Percentiles rank a stretch among this genome's conserved stretches.
phyloP scores from a whole-genome alignment of 2,797 vertebrate genomes.

The Agapornis canus region DNA sequence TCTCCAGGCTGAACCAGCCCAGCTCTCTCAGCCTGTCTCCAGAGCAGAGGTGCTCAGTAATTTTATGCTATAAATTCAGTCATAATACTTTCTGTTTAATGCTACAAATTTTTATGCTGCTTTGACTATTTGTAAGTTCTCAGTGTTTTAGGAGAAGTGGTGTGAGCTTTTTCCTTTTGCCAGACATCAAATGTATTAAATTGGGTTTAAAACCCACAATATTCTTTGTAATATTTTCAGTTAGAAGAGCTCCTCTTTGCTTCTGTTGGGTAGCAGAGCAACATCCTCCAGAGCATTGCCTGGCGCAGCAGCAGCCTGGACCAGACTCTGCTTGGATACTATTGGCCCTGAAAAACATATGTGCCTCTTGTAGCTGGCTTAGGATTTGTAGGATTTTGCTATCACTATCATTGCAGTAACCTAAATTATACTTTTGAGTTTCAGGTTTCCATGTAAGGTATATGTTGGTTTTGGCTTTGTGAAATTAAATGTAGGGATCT shows the following conservation, averaged over 20 bases:
- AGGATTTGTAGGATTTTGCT: background rate
- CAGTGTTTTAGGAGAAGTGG: background rate
- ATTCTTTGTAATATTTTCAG: background rate
- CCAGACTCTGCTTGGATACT: background rate
- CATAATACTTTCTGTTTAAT: background rate
- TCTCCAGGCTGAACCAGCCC: background rate
- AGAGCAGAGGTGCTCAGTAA: background rate
- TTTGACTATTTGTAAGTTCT: background rate
- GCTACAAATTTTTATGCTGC: background rate
- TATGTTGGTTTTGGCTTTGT: background rate
- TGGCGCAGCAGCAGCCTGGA: background rate
- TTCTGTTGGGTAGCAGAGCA: background rate
- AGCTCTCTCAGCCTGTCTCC: background rate
- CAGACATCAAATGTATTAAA: background rate
- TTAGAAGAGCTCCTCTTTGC: background rate
- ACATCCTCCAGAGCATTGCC: background rate
- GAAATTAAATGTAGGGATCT: background rate
- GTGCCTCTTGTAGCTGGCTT: background rate
- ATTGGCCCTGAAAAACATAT: background rate
- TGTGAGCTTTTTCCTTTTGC: background rate
- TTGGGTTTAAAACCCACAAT: background rate
- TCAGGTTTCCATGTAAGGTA: background rate
- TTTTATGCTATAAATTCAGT: background rate
- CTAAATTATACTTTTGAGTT: background rate
- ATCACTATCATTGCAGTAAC: background rate